Percentiles rank a stretch among this genome's conserved stretches.
phyloP scores from a whole-genome alignment of 1,140 invertebrate genomes.

The Zeugodacus cucurbitae region DNA sequence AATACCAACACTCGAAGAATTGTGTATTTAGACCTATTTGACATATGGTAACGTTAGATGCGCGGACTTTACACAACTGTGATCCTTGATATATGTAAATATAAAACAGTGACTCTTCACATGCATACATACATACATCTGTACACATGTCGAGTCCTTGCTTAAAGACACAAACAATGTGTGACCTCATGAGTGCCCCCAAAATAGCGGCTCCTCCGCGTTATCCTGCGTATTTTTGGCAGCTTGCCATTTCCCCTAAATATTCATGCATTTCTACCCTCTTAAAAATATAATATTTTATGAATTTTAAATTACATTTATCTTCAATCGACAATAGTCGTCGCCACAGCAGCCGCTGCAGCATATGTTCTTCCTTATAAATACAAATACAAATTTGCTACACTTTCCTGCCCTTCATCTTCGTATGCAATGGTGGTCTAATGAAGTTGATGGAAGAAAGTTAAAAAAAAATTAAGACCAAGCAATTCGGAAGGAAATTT shows the following conservation, averaged over 20 bases:
- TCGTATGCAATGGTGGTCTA: conserved; percentile 4
- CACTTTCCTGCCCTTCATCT: conserved; percentile 13
- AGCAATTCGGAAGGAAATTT: conserved; percentile 5
- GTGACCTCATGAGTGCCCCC: not conserved
- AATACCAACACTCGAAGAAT: not conserved
- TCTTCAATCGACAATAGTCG: conserved; percentile 18
- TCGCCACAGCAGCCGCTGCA: not conserved
- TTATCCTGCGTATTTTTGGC: not conserved
- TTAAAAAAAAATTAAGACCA: not conserved
- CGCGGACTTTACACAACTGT: not conserved
- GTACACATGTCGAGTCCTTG: not conserved
- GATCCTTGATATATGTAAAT: not conserved
- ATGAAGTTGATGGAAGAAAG: not conserved
- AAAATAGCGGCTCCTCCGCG: not conserved
- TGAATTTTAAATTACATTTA: conserved; percentile 38
- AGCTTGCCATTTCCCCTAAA: not conserved
- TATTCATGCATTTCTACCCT: not conserved
- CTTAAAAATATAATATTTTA: conserved; percentile 32
- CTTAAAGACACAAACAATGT: not conserved
- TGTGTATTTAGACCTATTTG: not conserved
- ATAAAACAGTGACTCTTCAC: not conserved
- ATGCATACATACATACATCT: not conserved
- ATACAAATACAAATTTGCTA: conserved; percentile 23
- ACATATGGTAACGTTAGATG: conserved; percentile 29
- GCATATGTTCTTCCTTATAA: not conserved